Conservation (phyloP, 2,113 vertebrate genomes). For the Zosterops japonicus region DNA sequence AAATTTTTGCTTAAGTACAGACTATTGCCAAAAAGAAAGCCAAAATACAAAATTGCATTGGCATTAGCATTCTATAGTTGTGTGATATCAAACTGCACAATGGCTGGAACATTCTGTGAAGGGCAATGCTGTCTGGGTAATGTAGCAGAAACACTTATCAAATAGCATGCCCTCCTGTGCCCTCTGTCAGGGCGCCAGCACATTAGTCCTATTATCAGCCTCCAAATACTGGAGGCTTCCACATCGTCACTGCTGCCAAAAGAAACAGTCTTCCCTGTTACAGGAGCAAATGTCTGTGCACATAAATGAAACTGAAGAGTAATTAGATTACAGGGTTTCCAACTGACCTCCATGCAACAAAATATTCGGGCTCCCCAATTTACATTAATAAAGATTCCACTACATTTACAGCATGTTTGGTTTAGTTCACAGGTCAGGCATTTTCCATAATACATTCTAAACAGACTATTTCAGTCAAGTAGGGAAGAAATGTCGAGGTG, state of each 20-base stretch:
- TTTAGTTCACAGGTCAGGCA: background rate
- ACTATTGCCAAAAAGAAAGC: conserved; percentile 66
- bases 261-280: conserved; percentile 38
- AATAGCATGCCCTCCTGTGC: conserved; percentile 49
- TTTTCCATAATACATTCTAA: conserved; percentile 43
- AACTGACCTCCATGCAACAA: background rate
- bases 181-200: conserved; percentile 56
- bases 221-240: conserved; percentile 32
- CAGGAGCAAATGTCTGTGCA: conserved; percentile 39
- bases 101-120: conserved; percentile 65
- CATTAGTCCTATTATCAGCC: conserved; percentile 48
- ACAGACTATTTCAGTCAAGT: background rate
- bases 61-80: conserved; percentile 65
- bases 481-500: background rate
- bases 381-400: background rate
- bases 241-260: background rate
- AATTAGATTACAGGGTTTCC: conserved; percentile 38
- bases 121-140: conserved; percentile 70
- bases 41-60: conserved; percentile 71
- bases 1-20: conserved; percentile 74
- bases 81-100: conserved; percentile 40
- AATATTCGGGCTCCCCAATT: background rate
- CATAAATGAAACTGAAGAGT: conserved; percentile 39
- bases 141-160: conserved; percentile 68
- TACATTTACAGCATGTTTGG: background rate